Evolutionary conservation across 2,113 vertebrate genomes (phyloP), one percentile per base, ranked within the genome.

Genomic region (Carassius auratus): DNA sequence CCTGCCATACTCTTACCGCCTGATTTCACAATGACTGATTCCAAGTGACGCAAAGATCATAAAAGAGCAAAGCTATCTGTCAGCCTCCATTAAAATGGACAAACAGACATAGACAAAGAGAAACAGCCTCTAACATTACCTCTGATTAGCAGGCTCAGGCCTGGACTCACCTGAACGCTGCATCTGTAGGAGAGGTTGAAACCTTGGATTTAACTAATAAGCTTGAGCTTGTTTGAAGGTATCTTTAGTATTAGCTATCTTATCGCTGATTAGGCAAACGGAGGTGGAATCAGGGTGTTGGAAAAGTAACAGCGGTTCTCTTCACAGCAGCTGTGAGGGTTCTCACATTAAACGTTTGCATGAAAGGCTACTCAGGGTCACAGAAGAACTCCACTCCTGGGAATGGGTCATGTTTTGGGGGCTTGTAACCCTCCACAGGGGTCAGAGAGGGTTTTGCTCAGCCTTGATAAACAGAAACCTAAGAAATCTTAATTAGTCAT

Each of bases 31-130:
- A 89, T 95, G 94, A 90, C 95, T 95, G 96, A 97, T 96, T 95
- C 94, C 93, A 96, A 96, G 96, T 95, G 96, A 96, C 93, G 84
- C 95, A 95, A 93, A 96, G 95, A 95, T 95, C 96, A 97, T 96
- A 97, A 97, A 97, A 97, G 96, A 96, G 95, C 95, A 96, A 96
- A 97, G 95, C 96, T 96, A 91, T 93, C 96, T 97, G 97, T 98
- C 97, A 97, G 95, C 94, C 93, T 92, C 92, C 93, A 98, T 98
- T 97, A 98, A 95, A 92, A 92, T 92, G 93, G 90, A 93, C 92
- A 94, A 90, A 93, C 93, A 94, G 94, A 96, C 94, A 93, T 52
- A 96, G 95, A 97, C 96, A 96, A 96, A 96, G 95, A 94, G 95
- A 93, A 93, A 82, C 94, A 94, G 94, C 95, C 91, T 36, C 91